Evolutionary conservation across 2,113 vertebrate genomes (phyloP).

Genomic region (Rhea americana): DNA sequence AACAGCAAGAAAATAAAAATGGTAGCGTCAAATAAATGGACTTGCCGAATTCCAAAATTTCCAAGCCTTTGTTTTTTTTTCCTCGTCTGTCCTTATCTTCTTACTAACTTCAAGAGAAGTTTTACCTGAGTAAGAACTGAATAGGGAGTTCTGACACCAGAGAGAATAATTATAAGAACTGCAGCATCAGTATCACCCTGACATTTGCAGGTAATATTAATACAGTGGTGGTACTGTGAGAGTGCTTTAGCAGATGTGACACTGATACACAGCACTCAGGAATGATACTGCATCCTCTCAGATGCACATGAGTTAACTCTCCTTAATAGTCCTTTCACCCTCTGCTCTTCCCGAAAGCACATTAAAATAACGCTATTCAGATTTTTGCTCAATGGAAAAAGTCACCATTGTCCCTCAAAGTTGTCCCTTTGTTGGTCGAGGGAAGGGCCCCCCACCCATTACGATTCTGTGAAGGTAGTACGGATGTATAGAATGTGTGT

Average conservation of each 20-base stretch:
- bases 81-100: background rate
- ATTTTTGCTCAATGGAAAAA: background rate
- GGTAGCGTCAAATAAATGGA: background rate
- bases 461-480: background rate
- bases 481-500: background rate
- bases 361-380: background rate
- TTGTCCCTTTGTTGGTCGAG: background rate
- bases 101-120: background rate
- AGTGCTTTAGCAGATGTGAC: background rate
- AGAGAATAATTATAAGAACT: background rate
- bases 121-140: background rate
- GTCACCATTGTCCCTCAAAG: background rate
- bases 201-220: slow-evolving; percentile 21
- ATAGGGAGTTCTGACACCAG: background rate
- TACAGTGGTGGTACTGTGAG: background rate
- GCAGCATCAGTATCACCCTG: background rate
- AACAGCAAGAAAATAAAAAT: background rate
- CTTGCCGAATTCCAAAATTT: background rate
- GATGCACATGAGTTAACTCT: background rate
- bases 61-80: background rate
- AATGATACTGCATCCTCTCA: background rate
- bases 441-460: background rate
- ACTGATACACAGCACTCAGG: background rate
- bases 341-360: background rate
- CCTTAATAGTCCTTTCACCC: background rate